phyloP scores from a whole-genome alignment of 2,797 vertebrate genomes.

The Glyptemys insculpta region DNA sequence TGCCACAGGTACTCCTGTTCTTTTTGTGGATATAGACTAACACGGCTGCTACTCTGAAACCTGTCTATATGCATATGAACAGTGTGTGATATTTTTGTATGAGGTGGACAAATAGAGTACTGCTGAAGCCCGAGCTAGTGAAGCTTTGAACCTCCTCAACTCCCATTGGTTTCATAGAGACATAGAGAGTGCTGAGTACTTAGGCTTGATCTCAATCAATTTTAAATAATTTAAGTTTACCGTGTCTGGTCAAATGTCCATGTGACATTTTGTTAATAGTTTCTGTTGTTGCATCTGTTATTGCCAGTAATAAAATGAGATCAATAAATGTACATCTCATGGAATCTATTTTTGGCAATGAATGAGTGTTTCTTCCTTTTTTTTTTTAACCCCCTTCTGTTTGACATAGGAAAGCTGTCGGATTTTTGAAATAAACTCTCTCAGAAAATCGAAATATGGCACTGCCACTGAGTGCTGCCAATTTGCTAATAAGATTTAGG shows the following conservation, averaged over 20 bases:
- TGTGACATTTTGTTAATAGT: not conserved
- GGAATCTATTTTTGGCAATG: constrained; percentile 24
- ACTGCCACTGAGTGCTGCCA: constrained; percentile 33
- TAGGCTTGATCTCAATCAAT: not conserved
- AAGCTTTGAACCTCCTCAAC: not conserved
- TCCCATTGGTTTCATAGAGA: not conserved
- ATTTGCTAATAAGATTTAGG: constrained; percentile 61
- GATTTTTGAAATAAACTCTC: not conserved
- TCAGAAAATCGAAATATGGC: constrained; percentile 11
- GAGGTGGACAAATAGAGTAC: not conserved
- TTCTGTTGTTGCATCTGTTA: not conserved
- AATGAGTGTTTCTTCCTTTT: not conserved
- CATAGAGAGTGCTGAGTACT: not conserved
- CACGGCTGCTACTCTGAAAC: too few species aligned
- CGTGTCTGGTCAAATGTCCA: constrained; percentile 31
- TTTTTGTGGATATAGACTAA: too few species aligned
- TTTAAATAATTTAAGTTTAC: constrained; percentile 28
- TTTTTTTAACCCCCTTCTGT: not conserved
- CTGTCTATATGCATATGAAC: too few species aligned
- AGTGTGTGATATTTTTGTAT: not conserved
- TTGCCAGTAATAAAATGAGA: constrained; percentile 8
- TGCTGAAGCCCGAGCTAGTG: not conserved
- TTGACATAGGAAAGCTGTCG: constrained; percentile 33
- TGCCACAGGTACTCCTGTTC: too few species aligned
- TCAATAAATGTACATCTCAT: not conserved